A percentile compares a stretch with the other conserved stretches of the same genome.
These are phyloP conservation scores for Xanthorhoe designata DNA, from an alignment of 2,888 invertebrate genomes.

Conservation along the genomic window DNA sequence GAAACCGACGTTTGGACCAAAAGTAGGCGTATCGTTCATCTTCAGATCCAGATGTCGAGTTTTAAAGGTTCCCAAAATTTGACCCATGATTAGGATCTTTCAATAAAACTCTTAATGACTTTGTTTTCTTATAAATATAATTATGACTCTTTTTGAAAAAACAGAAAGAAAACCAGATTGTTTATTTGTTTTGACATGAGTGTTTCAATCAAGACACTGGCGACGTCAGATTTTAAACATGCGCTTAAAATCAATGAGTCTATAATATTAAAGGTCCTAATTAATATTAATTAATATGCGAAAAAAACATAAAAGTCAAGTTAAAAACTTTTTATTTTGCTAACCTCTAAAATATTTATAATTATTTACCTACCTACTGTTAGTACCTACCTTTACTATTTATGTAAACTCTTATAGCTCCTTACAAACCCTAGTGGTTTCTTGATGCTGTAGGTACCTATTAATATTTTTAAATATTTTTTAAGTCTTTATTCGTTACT, in stretches of 20 bases:
- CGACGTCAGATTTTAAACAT: neutral
- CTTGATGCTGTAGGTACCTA: too few relatives aligned
- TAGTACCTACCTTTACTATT: too few relatives aligned
- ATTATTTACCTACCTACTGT: too few relatives aligned
- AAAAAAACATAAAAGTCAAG: too few relatives aligned
- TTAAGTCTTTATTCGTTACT: too few relatives aligned
- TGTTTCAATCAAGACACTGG: neutral
- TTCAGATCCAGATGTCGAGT: slow-evolving; percentile 61
- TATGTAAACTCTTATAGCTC: too few relatives aligned
- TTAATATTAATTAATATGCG: too few relatives aligned
- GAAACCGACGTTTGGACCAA: slow-evolving; percentile 90
- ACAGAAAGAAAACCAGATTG: neutral
- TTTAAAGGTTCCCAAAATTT: slow-evolving; percentile 57
- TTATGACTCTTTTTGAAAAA: neutral
- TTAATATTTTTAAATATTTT: too few relatives aligned
- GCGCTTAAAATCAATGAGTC: neutral
- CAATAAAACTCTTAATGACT: neutral
- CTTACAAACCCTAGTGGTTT: too few relatives aligned
- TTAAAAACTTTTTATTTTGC: too few relatives aligned
- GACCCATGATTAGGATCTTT: slow-evolving; percentile 54
- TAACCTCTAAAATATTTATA: too few relatives aligned
- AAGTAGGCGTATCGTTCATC: slow-evolving; percentile 83
- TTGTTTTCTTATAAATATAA: neutral
- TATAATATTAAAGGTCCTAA: neutral
- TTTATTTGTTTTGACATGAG: slow-evolving; percentile 7